Percentiles rank a stretch among this genome's conserved stretches.
These are phyloP conservation scores for Drosophila biarmipes DNA, from an alignment of 1,140 invertebrate species.

Conservation along the genomic window DNA sequence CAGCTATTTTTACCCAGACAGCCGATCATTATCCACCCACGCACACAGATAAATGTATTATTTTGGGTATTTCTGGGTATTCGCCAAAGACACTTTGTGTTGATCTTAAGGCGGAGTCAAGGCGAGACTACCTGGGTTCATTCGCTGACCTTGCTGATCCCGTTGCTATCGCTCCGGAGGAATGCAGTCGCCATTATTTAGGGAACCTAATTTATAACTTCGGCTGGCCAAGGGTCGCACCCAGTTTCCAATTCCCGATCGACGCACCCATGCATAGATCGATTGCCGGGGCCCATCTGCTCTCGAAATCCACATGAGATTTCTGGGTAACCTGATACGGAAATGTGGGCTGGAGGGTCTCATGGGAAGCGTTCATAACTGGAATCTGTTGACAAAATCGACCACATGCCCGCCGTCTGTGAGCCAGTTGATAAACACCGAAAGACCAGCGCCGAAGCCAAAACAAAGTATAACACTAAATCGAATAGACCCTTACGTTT, in stretches of 20 bases:
- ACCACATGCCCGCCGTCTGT: constrained; percentile 22
- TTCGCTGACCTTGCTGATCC: constrained; percentile 36
- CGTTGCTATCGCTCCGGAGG: constrained; percentile 21
- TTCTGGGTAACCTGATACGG: constrained; percentile 35
- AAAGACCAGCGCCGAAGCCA: neutral
- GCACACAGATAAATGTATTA: constrained; percentile 24
- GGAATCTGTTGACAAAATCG: constrained; percentile 26
- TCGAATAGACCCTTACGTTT: constrained; percentile 25
- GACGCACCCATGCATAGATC: constrained; percentile 43
- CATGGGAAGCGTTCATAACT: constrained; percentile 30
- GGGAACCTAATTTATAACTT: constrained; percentile 6
- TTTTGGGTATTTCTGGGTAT: constrained; percentile 54
- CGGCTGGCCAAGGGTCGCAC: constrained; percentile 32
- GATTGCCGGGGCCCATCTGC: constrained; percentile 54
- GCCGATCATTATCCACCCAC: constrained; percentile 44
- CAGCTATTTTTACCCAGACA: constrained; percentile 66
- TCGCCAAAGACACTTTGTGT: constrained; percentile 33
- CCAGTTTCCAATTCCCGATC: constrained; percentile 50
- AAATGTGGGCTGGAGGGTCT: constrained; percentile 16
- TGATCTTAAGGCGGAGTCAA: constrained; percentile 67
- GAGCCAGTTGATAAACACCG: constrained; percentile 21
- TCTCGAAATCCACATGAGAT: constrained; percentile 54
- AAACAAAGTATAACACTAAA: constrained; percentile 27
- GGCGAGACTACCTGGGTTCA: constrained; percentile 69
- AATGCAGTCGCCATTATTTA: constrained; percentile 12